Percentiles rank a stretch among this genome's conserved stretches.
Conservation (phyloP, 2,888 invertebrate species). For the Drosophila macrospina region DNA sequence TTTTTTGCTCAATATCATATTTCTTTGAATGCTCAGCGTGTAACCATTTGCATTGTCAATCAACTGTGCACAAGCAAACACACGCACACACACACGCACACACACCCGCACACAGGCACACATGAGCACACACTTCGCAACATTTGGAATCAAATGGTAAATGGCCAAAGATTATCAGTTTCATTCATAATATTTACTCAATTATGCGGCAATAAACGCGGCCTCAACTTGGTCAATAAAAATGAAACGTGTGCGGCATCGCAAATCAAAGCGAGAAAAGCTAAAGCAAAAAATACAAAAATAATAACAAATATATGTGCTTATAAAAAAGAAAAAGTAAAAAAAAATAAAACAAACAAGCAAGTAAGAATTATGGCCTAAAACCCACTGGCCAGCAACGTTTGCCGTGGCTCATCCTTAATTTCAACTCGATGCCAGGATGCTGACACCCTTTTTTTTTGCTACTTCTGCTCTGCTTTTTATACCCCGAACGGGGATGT, state of each 20-base stretch:
- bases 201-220: constrained; percentile 73
- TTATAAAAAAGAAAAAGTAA: too few species aligned
- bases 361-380: constrained; percentile 22
- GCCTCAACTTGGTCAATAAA: constrained; percentile 70
- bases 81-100: constrained; percentile 11
- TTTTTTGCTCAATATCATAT: neutral
- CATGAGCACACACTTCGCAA: neutral
- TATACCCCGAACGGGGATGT: too few species aligned
- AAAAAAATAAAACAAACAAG: neutral
- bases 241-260: constrained; percentile 66
- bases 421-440: constrained; percentile 25
- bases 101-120: constrained; percentile 1
- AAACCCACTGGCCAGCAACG: constrained; percentile 6
- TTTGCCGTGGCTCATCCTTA: constrained; percentile 15
- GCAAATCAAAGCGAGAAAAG: constrained; percentile 46
- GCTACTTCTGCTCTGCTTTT: neutral
- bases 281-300: neutral
- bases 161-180: constrained; percentile 69
- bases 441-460: constrained; percentile 28
- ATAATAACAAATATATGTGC: neutral
- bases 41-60: constrained; percentile 61
- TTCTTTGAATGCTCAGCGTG: constrained; percentile 40
- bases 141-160: constrained; percentile 59
- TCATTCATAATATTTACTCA: constrained; percentile 74
- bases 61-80: constrained; percentile 21